Evolutionary conservation across 1,140 invertebrate species (phyloP).

Genomic region (Mactra quadrangularis): DNA sequence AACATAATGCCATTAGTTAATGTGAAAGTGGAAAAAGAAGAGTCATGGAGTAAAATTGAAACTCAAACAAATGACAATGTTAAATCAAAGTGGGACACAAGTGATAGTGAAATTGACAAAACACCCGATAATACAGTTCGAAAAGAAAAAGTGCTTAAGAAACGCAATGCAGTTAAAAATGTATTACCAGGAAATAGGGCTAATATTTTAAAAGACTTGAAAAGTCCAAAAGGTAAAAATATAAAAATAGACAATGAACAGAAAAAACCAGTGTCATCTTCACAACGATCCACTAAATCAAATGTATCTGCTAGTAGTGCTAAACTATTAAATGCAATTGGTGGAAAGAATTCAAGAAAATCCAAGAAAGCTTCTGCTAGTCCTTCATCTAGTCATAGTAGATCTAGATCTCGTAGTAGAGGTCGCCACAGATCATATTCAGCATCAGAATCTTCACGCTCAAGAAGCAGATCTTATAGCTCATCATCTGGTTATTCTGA

Average conservation of each 20-base stretch:
- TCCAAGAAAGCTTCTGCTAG: conserved; percentile 54
- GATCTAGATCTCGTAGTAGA: conserved; percentile 59
- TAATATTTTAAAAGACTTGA: conserved; percentile 38
- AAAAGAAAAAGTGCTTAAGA: conserved; percentile 55
- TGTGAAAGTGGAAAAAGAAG: conserved; percentile 63
- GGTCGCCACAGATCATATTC: conserved; percentile 60
- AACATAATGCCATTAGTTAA: background rate
- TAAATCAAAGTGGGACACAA: conserved; percentile 81
- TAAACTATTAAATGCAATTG: conserved; percentile 16
- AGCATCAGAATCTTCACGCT: conserved; percentile 63
- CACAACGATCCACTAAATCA: conserved; percentile 56
- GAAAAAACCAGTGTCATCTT: conserved; percentile 28
- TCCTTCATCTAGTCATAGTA: conserved; percentile 63
- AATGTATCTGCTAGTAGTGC: conserved; percentile 55
- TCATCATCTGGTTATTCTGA: conserved; percentile 73
- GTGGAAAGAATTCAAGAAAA: conserved; percentile 16
- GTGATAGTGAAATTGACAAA: conserved; percentile 78
- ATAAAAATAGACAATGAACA: conserved; percentile 29
- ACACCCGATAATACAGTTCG: conserved; percentile 56
- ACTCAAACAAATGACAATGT: conserved; percentile 71
- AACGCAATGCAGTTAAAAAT: conserved; percentile 18
- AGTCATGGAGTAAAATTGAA: conserved; percentile 80
- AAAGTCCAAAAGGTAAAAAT: conserved; percentile 14
- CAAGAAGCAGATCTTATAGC: conserved; percentile 73
- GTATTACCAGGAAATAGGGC: conserved; percentile 1